phyloP scores from a whole-genome alignment of 2,113 vertebrate species.

The Spea multiplicata region DNA sequence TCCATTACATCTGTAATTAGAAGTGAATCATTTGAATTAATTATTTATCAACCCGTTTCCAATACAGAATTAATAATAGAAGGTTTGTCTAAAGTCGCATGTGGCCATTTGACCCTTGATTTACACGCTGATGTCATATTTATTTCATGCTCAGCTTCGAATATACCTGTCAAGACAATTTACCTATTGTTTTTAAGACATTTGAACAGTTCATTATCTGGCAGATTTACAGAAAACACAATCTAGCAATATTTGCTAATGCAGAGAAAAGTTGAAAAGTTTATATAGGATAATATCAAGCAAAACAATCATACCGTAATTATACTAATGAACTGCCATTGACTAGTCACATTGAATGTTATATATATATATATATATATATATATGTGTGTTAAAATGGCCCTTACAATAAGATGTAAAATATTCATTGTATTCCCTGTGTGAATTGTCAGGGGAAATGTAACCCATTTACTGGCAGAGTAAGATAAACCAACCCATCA shows the following conservation, averaged over 20 bases:
- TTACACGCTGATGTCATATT: background rate
- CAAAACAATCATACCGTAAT: background rate
- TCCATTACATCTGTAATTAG: slow-evolving; percentile 3
- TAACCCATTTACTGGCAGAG: slow-evolving; percentile 30
- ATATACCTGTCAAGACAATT: background rate
- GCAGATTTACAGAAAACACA: no score
- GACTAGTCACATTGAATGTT: background rate
- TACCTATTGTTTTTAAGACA: background rate
- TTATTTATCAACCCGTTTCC: slow-evolving; percentile 20
- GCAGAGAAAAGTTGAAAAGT: no score
- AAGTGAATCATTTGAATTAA: background rate
- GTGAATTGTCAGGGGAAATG: slow-evolving; percentile 15
- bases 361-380: background rate
- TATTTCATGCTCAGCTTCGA: background rate
- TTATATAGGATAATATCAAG: background rate
- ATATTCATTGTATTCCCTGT: slow-evolving; percentile 20
- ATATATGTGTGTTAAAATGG: slow-evolving; percentile 25
- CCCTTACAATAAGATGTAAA: slow-evolving; percentile 23
- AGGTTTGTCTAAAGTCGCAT: background rate
- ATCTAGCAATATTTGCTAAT: no score
- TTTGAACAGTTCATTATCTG: no score
- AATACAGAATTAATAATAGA: slow-evolving; percentile 2
- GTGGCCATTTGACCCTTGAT: background rate
- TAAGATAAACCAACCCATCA: slow-evolving; percentile 5
- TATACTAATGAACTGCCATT: background rate